These are phyloP conservation scores for Eulemur macaco DNA, from an alignment of 2,113 vertebrate genomes.

Conservation along the genomic window DNA sequence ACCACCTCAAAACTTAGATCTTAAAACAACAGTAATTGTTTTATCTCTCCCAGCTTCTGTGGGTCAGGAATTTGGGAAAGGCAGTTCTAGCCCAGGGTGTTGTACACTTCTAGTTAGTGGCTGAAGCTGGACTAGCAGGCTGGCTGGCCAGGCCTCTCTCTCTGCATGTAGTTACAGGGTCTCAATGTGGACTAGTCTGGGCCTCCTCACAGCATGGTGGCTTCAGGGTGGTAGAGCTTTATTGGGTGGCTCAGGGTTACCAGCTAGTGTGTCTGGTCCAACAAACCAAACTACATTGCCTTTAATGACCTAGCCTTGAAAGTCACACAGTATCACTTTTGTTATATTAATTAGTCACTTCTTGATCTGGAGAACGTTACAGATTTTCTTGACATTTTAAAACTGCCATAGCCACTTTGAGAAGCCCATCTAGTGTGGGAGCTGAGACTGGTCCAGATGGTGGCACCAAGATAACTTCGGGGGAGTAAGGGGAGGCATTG, in stretches of 20 bases:
- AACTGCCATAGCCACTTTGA: not conserved
- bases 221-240: not conserved
- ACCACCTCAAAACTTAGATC: not conserved
- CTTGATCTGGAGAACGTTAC: not conserved
- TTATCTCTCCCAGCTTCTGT: not conserved
- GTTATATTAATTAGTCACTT: not conserved
- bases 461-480: not conserved
- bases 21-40: not conserved
- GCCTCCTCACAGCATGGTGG: not conserved
- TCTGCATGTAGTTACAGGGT: not conserved
- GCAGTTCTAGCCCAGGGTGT: not conserved
- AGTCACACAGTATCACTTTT: not conserved
- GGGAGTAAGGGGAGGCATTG: not conserved
- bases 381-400: not conserved
- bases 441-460: not conserved
- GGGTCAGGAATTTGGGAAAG: not conserved
- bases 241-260: not conserved
- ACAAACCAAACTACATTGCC: not conserved
- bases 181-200: not conserved
- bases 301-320: not conserved
- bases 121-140: not conserved
- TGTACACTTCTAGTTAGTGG: not conserved
- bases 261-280: not conserved
- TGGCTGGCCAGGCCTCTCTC: not conserved
- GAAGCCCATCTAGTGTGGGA: not conserved